Percentiles rank a stretch among this genome's conserved stretches.
Conservation (phyloP, 2,888 invertebrate species). For the Salticus scenicus region DNA sequence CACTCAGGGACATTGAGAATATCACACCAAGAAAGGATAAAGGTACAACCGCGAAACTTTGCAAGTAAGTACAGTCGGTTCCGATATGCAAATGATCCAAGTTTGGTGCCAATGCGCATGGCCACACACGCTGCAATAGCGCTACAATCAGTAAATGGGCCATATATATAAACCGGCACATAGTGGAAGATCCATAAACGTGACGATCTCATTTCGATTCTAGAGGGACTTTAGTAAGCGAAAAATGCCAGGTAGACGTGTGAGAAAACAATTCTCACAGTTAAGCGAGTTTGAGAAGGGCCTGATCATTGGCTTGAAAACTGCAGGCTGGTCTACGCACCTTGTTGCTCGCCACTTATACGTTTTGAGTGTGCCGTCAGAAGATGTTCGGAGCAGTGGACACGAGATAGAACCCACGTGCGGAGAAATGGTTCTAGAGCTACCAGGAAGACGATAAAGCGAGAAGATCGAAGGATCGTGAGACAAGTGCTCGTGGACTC, state of each 20-base stretch:
- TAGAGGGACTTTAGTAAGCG: not conserved
- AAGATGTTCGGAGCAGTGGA: not conserved
- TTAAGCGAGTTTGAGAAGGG: constrained; percentile 1
- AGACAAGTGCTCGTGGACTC: not conserved
- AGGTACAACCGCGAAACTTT: not conserved
- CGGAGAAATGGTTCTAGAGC: not conserved
- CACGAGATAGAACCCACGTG: not conserved
- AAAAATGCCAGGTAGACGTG: not conserved
- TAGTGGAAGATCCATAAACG: not conserved
- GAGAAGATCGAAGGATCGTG: not conserved
- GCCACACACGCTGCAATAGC: not conserved
- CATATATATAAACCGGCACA: not conserved
- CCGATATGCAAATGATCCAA: not conserved
- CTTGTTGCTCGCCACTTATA: too few relatives aligned
- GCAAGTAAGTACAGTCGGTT: not conserved
- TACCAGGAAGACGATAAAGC: not conserved
- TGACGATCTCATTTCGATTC: not conserved
- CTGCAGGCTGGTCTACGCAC: too few relatives aligned
- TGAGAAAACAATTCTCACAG: not conserved
- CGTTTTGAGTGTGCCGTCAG: not conserved
- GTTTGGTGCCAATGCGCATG: not conserved
- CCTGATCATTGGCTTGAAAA: too few relatives aligned
- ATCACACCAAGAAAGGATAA: not conserved
- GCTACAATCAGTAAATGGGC: not conserved
- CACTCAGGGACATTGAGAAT: not conserved